These are phyloP conservation scores for Cladorhizidae sp. DNA, from an alignment of 37 sponge, comb jelly and placozoan genomes.

Conservation along the genomic window DNA sequence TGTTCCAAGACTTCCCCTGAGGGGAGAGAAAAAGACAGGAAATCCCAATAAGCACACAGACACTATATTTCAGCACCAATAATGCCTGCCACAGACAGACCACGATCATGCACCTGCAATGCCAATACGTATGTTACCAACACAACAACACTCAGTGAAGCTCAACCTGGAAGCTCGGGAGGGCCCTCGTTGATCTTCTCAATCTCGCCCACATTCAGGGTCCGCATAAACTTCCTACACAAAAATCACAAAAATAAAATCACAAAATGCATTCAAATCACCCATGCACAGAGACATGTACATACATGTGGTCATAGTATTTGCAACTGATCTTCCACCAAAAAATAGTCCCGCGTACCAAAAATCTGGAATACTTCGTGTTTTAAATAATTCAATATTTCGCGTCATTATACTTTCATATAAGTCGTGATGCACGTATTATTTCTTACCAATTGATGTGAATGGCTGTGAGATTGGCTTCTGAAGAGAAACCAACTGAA, in stretches of 20 bases:
- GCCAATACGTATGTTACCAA: too few relatives aligned
- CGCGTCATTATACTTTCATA: too few relatives aligned
- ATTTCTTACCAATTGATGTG: too few relatives aligned
- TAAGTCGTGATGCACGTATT: too few relatives aligned
- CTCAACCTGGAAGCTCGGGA: constrained; percentile 58
- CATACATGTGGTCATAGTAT: too few relatives aligned
- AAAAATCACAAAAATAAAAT: background rate
- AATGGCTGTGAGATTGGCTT: too few relatives aligned
- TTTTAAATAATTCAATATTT: too few relatives aligned
- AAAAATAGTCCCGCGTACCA: too few relatives aligned
- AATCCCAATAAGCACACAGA: background rate
- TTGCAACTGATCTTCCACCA: too few relatives aligned
- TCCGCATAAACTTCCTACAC: constrained; percentile 58
- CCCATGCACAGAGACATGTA: background rate
- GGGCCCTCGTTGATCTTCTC: constrained; percentile 36
- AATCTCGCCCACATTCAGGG: constrained; percentile 73
- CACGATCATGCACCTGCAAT: background rate
- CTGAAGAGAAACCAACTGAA: too few relatives aligned
- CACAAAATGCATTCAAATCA: background rate
- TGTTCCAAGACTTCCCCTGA: constrained; percentile 38
- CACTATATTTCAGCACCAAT: background rate
- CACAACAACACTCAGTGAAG: too few relatives aligned
- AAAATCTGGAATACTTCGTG: too few relatives aligned
- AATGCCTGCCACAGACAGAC: background rate
- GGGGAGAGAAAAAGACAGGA: background rate